Conservation (phyloP, 2,113 vertebrate species). For the Clupea harengus region DNA sequence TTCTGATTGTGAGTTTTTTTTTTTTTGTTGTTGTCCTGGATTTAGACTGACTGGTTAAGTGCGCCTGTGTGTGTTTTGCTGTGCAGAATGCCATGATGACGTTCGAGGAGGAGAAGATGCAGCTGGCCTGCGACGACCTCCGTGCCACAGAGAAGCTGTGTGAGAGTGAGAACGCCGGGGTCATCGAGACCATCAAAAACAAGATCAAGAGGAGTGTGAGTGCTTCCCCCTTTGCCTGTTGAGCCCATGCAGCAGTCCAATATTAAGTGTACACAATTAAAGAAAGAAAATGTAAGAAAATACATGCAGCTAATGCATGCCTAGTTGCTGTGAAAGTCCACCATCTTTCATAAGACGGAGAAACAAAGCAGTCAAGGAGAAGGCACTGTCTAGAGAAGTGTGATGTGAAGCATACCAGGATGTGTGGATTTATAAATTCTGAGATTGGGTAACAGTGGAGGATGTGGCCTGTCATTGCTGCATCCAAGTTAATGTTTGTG, state of each 20-base stretch:
- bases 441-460: not conserved
- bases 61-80: not conserved
- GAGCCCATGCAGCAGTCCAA: not conserved
- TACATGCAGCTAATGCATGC: not conserved
- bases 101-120: slow-evolving; percentile 97
- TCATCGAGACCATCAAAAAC: slow-evolving; percentile 93
- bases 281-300: not conserved
- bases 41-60: not conserved
- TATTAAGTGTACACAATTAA: not conserved
- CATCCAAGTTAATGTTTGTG: not conserved
- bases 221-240: not conserved
- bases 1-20: not conserved
- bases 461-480: not conserved
- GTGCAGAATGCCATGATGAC: slow-evolving; percentile 93
- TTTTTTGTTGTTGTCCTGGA: not conserved
- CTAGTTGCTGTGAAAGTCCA: not conserved
- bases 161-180: slow-evolving; percentile 86
- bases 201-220: slow-evolving; percentile 92
- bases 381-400: not conserved
- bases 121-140: slow-evolving; percentile 86
- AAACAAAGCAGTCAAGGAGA: not conserved
- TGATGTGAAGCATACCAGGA: not conserved
- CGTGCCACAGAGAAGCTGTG: slow-evolving; percentile 89
- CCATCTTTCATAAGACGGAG: not conserved
- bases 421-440: slow-evolving; percentile 33